These are phyloP conservation scores for Falco novaeseelandiae DNA, from an alignment of 2,797 vertebrate genomes.

Conservation along the genomic window DNA sequence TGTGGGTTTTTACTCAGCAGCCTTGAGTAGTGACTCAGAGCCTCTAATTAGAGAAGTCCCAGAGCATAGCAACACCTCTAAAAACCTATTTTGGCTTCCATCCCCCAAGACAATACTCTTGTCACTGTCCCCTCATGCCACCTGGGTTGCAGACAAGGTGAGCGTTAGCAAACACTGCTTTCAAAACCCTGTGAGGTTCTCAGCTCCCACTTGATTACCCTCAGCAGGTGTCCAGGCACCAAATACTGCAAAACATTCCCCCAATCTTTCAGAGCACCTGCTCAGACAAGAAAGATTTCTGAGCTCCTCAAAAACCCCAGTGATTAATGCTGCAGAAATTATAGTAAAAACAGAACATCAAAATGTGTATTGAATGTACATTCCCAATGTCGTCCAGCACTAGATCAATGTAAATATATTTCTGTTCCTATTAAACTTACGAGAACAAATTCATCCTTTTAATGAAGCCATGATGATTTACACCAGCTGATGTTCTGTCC, in stretches of 20 bases:
- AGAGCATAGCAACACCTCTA: background rate
- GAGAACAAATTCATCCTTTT: background rate
- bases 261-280: background rate
- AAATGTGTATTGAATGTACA: background rate
- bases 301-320: background rate
- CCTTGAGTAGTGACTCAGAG: background rate
- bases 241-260: background rate
- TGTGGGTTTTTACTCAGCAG: background rate
- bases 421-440: slow-evolving; percentile 23
- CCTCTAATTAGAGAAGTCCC: background rate
- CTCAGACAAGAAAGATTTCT: background rate
- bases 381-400: background rate
- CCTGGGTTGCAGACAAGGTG: background rate
- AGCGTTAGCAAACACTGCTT: background rate
- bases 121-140: background rate
- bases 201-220: background rate
- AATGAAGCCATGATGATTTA: slow-evolving; percentile 11
- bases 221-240: background rate
- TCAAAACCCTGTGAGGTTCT: background rate
- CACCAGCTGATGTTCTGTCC: background rate
- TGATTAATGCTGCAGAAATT: background rate
- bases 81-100: background rate
- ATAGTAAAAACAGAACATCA: background rate
- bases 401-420: slow-evolving; percentile 10
- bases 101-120: background rate